phyloP scores from a whole-genome alignment of 2,888 invertebrate genomes.

The Drosophila pseudotalamancana region DNA sequence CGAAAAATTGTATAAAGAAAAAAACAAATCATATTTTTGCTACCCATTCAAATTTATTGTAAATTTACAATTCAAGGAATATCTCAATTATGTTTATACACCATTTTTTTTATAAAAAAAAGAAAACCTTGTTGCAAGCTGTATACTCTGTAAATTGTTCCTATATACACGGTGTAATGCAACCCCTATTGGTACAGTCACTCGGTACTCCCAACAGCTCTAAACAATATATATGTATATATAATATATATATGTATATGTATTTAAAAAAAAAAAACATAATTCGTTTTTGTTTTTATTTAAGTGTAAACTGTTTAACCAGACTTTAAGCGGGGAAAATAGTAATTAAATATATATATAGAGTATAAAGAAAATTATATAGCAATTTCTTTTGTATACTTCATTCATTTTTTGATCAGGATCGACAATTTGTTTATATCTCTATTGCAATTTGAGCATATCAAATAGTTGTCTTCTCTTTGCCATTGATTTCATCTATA shows the following conservation, averaged over 20 bases:
- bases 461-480: no score
- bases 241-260: background rate
- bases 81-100: conserved; percentile 12
- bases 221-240: background rate
- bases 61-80: conserved; percentile 21
- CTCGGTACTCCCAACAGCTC: background rate
- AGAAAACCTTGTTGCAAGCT: background rate
- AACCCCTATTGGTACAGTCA: background rate
- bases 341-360: no score
- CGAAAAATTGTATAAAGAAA: background rate
- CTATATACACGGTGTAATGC: conserved; percentile 4
- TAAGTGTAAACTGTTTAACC: no score
- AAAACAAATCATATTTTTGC: conserved; percentile 28
- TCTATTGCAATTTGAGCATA: no score
- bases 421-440: no score
- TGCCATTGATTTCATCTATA: no score
- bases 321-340: no score
- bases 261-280: no score
- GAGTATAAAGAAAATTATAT: no score
- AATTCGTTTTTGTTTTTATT: no score
- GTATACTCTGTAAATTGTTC: background rate
- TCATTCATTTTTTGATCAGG: no score
- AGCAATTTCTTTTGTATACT: no score
- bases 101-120: background rate
- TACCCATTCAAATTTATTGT: conserved; percentile 16